A percentile compares a stretch with the other conserved stretches of the same genome.
phyloP scores from a whole-genome alignment of 2,888 invertebrate species.

The Clepsis dumicolana region DNA sequence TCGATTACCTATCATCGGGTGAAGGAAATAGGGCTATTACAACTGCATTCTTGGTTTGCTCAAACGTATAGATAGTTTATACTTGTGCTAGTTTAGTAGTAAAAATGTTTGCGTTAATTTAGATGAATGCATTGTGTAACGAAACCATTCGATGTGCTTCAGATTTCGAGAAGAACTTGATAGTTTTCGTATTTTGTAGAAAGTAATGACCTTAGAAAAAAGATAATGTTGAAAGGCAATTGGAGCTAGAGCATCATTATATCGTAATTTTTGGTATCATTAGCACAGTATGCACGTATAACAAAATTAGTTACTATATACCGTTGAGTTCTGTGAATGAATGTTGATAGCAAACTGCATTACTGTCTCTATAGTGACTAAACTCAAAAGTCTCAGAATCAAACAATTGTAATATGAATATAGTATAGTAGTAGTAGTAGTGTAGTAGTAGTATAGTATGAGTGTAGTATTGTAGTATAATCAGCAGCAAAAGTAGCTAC shows the following conservation, averaged over 20 bases:
- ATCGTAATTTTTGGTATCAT: conserved; percentile 1
- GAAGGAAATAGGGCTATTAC: background rate
- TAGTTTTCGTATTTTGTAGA: conserved; percentile 44
- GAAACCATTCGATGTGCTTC: conserved; percentile 49
- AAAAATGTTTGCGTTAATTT: conserved; percentile 64
- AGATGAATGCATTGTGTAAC: conserved; percentile 60
- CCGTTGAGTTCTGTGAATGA: background rate
- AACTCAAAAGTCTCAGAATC: too few relatives aligned
- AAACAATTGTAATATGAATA: too few relatives aligned
- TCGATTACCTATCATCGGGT: background rate
- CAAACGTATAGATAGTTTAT: background rate
- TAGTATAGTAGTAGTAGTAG: too few relatives aligned
- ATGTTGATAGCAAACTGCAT: too few relatives aligned
- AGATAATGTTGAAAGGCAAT: background rate
- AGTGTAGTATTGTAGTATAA: too few relatives aligned
- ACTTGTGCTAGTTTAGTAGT: conserved; percentile 49
- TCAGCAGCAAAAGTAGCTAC: too few relatives aligned
- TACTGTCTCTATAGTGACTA: too few relatives aligned
- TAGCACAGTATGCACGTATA: background rate
- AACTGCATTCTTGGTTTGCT: background rate
- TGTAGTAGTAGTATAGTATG: too few relatives aligned
- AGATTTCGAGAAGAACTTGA: conserved; percentile 41
- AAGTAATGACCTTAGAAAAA: conserved; percentile 34
- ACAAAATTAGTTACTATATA: background rate
- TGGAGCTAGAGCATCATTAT: conserved; percentile 5